Evolutionary conservation across 2,113 vertebrate species (phyloP).

Genomic region (Manacus vitellinus): DNA sequence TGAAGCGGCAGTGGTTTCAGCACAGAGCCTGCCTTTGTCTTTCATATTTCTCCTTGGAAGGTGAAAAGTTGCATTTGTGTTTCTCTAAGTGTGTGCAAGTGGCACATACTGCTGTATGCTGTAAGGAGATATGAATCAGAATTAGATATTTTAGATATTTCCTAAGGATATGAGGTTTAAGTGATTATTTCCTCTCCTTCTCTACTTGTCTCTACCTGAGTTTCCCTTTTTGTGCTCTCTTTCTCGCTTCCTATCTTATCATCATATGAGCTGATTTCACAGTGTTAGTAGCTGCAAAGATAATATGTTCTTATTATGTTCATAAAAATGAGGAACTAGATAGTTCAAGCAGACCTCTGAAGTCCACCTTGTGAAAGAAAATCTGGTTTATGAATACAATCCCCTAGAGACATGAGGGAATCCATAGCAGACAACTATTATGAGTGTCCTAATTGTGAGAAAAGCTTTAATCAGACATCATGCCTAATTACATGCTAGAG

Average conservation of each 20-base stretch:
- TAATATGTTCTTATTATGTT: background rate
- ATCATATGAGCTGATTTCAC: background rate
- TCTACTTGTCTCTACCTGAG: background rate
- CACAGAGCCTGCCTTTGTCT: background rate
- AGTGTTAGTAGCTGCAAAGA: background rate
- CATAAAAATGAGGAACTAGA: background rate
- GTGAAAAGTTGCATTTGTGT: background rate
- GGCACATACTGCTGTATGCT: background rate
- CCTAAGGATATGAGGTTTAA: background rate
- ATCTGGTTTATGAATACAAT: background rate
- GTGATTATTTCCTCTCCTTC: background rate
- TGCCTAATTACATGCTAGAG: background rate
- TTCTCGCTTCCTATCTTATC: background rate
- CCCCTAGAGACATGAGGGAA: background rate
- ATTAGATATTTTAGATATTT: background rate
- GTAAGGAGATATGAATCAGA: background rate
- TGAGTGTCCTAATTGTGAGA: background rate
- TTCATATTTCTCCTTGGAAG: background rate
- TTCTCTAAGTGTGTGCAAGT: background rate
- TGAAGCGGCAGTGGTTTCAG: background rate
- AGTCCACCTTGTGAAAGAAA: background rate
- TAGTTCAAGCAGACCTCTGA: background rate
- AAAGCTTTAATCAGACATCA: conserved; percentile 37
- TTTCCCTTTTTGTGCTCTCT: background rate
- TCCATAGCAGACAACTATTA: background rate